Base-by-base conservation (phyloP, 2,113 vertebrate species). In the Grallaria varia region DNA sequence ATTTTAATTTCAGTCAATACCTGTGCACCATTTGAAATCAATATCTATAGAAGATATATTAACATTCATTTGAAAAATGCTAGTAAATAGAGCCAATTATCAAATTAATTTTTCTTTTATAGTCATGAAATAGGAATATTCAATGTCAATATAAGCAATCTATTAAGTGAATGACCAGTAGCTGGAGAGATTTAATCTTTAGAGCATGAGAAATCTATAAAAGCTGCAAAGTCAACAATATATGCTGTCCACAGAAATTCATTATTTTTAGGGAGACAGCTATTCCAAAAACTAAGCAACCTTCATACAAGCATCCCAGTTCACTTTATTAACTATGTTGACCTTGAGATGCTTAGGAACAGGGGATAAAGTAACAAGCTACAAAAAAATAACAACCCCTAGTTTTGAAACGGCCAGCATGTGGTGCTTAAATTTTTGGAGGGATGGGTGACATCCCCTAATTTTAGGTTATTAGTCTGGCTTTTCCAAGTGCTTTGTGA, bases 11-110 rank as follows among this genome's bases (percentile, higher is more conserved):
- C 8, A 18, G 23, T 95, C 95, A 90, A 96, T 97, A 92, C 6
- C 53, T 62, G 13, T 68, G 63, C 47, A 92, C 53, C 31, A 82
- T 92, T 89, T 93, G 82, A 97, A 97, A 97, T 85, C 85, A 87
- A 62, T 95, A 84, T 63, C 37, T 91, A 93, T 45, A 84, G 89
- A 95, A 91, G 92, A 97, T 90, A 67, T 81, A 96, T 96, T 96
- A 96, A 97, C 96, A 77, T 92, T 96, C 80, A 85, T 88, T 91
- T 94, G 69, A 97, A 96, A 97, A 97, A 95, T 93, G 93, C 87
- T 92, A 95, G 93, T 97, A 97, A 98, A 97, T 79, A 84, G 75
- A 97, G 64, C 73, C 96, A 97, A 97, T 97, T 97, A 97, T 97
- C 94, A 93, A 93, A 97, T 96, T 97, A 96, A 82, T 62, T 92